Conservation (phyloP, 64 coral and sea anemone genomes). For the Astreopora myriophthalma region DNA sequence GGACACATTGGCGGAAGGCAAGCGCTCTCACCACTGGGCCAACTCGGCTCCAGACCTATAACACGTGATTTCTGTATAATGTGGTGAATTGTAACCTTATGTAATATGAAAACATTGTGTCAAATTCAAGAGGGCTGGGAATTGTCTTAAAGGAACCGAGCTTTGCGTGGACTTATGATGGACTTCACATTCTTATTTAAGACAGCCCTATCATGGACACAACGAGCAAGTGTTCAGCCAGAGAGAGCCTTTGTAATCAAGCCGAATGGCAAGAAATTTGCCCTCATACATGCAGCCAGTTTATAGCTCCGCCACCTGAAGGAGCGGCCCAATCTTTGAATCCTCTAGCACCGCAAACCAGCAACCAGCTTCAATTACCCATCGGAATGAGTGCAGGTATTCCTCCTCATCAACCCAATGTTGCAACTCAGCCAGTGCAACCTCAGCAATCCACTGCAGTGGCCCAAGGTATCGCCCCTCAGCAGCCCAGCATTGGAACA, state of each 20-base stretch:
- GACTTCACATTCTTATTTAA: not conserved
- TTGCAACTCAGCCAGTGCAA: not conserved
- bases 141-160: not conserved
- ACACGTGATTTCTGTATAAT: too few species aligned
- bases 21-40: too few species aligned
- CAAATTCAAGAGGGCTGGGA: too few species aligned
- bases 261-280: slow-evolving; percentile 17
- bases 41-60: too few species aligned
- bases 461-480: not conserved
- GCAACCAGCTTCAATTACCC: not conserved
- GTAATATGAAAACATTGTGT: too few species aligned
- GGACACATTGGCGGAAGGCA: too few species aligned
- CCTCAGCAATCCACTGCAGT: not conserved
- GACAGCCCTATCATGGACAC: slow-evolving; percentile 12
- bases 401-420: not conserved
- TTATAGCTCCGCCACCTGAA: not conserved
- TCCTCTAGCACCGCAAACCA: not conserved
- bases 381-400: not conserved
- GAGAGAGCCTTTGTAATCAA: not conserved
- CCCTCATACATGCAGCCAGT: slow-evolving; percentile 20
- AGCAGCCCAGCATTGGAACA: not conserved
- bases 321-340: not conserved
- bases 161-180: not conserved
- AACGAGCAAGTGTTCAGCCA: not conserved
- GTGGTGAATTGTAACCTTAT: too few species aligned